Conservation (phyloP, 2,113 vertebrate genomes). For the Zosterops pallidus region DNA sequence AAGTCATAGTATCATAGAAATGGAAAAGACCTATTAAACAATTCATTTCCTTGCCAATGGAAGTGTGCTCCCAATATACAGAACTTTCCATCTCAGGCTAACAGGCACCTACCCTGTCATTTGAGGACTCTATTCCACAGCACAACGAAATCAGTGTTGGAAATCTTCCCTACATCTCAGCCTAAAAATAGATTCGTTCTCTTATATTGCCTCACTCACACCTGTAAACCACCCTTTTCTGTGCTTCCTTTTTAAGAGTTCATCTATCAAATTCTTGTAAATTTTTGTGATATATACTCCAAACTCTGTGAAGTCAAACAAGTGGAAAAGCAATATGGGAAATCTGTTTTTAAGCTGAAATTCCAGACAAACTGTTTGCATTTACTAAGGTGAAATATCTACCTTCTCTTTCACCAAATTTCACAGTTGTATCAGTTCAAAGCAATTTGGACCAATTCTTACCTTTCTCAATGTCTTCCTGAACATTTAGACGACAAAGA, state of each 20-base stretch:
- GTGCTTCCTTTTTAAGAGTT: conserved; percentile 7
- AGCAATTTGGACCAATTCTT: background rate
- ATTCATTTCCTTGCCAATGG: conserved; percentile 3
- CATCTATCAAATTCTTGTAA: background rate
- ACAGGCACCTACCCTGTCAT: conserved; percentile 59
- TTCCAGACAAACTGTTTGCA: background rate
- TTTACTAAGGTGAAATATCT: conserved; percentile 30
- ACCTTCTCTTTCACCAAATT: background rate
- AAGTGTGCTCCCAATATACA: background rate
- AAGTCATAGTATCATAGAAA: conserved; percentile 2
- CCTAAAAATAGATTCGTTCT: conserved; percentile 57
- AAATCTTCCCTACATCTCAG: conserved; percentile 64
- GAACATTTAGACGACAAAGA: background rate
- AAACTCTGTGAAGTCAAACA: conserved; percentile 35
- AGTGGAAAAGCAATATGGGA: conserved; percentile 11
- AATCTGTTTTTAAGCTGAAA: conserved; percentile 17
- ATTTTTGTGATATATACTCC: background rate
- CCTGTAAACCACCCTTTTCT: conserved; percentile 51
- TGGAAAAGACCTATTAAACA: conserved; percentile 32
- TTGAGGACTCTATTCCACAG: conserved; percentile 61
- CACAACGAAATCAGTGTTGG: conserved; percentile 66
- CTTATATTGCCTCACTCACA: conserved; percentile 60
- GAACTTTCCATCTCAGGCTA: conserved; percentile 66
- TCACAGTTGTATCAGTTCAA: background rate
- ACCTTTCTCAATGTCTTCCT: background rate